Evolutionary conservation across 2,797 vertebrate genomes (phyloP).

Genomic region (Sebastes dallii): DNA sequence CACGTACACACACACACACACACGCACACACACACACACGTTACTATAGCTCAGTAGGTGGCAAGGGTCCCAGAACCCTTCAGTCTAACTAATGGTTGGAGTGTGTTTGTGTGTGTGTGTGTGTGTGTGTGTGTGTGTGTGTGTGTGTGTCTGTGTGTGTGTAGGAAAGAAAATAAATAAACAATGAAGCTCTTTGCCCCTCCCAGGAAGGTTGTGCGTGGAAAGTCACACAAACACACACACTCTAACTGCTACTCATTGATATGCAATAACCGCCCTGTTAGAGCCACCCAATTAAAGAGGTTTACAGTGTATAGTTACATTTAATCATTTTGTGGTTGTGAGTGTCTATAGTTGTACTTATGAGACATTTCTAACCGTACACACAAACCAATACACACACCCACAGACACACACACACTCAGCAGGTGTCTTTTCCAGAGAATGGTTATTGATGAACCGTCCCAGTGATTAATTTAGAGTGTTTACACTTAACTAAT

Average conservation of each 20-base stretch:
- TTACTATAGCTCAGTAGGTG: slow-evolving; percentile 45
- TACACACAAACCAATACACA: background rate
- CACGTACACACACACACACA: background rate
- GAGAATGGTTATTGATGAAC: slow-evolving; percentile 29
- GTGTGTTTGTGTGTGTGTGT: slow-evolving; percentile 22
- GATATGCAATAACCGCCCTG: slow-evolving; percentile 38
- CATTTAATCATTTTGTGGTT: slow-evolving; percentile 27
- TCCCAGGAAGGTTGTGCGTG: no score
- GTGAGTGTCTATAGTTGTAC: background rate
- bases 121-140: background rate
- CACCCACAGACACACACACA: background rate
- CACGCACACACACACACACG: background rate
- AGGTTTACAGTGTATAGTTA: slow-evolving; percentile 12
- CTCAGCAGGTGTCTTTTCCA: background rate
- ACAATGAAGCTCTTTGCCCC: no score
- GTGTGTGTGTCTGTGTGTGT: slow-evolving; percentile 10
- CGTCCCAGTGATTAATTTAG: background rate
- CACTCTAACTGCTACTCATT: background rate
- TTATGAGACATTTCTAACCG: background rate
- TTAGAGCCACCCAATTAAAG: slow-evolving; percentile 42
- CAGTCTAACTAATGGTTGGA: slow-evolving; percentile 60
- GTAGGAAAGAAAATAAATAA: slow-evolving; percentile 3
- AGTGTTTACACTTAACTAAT: slow-evolving; percentile 27
- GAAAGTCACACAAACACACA: no score
- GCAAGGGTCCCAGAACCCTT: slow-evolving; percentile 65